Evolutionary conservation across 2,888 invertebrate species (phyloP).

Genomic region (Pandemis heparana): DNA sequence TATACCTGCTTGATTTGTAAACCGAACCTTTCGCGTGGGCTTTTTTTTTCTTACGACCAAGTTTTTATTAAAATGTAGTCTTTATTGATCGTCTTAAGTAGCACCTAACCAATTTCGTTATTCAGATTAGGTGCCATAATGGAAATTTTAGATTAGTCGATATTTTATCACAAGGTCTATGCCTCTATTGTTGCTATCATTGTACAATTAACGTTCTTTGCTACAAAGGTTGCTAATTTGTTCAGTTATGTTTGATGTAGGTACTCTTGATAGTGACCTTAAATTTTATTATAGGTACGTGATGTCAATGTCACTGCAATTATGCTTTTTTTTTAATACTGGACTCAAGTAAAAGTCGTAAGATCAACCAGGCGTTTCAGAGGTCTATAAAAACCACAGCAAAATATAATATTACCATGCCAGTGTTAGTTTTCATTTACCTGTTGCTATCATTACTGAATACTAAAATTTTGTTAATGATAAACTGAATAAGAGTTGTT

Average conservation of each 20-base stretch:
- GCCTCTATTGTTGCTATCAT: slow-evolving; percentile 25
- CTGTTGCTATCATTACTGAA: neutral
- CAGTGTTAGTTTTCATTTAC: neutral
- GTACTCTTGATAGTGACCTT: neutral
- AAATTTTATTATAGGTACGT: neutral
- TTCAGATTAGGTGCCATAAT: neutral
- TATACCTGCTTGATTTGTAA: slow-evolving; percentile 38
- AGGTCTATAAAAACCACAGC: too few species aligned
- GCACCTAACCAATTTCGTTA: slow-evolving; percentile 16
- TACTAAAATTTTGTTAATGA: neutral
- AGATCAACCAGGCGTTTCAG: neutral
- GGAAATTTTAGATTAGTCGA: neutral
- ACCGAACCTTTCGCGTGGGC: slow-evolving; percentile 36
- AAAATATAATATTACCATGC: neutral
- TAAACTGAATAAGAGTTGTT: neutral
- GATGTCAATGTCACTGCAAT: neutral
- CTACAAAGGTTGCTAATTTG: slow-evolving; percentile 9
- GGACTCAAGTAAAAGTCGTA: neutral
- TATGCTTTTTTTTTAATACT: neutral
- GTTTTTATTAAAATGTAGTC: slow-evolving; percentile 25
- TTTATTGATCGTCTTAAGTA: slow-evolving; percentile 21
- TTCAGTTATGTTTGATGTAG: neutral
- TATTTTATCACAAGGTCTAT: slow-evolving; percentile 24
- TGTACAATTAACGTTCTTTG: slow-evolving; percentile 3
- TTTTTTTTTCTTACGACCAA: slow-evolving; percentile 25